Evolutionary conservation across 2,113 vertebrate genomes (phyloP).

Genomic region (Vulpes ferrilata): DNA sequence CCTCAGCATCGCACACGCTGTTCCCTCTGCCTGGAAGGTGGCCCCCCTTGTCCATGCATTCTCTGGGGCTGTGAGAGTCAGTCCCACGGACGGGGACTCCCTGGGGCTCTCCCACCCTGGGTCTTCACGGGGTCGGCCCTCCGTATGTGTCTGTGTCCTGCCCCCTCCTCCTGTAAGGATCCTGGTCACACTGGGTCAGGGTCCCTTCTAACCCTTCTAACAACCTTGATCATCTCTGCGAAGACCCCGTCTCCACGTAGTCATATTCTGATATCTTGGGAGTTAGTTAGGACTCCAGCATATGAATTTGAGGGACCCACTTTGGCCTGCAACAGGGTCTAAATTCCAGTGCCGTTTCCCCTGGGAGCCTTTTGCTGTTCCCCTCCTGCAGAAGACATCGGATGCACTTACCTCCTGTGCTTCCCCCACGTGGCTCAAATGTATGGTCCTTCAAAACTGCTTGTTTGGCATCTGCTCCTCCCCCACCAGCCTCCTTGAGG

Average conservation of each 20-base stretch:
- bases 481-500: background rate
- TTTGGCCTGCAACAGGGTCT: too few relatives aligned
- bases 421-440: too few relatives aligned
- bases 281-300: background rate
- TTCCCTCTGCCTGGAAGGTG: background rate
- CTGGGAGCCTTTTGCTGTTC: background rate
- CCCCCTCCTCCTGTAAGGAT: background rate
- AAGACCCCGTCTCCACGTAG: background rate
- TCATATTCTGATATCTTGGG: background rate
- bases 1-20: too few relatives aligned
- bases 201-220: too few relatives aligned
- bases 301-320: background rate
- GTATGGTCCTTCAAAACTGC: too few relatives aligned
- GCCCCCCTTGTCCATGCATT: too few relatives aligned
- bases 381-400: background rate
- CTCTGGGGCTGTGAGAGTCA: background rate
- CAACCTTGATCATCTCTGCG: background rate
- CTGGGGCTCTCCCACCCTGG: background rate
- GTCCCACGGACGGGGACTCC: background rate
- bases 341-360: background rate
- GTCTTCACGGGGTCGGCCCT: background rate
- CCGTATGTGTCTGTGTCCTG: background rate
- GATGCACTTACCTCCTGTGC: background rate
- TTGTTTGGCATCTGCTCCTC: accelerated
- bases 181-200: background rate